Conservation (phyloP, 2,113 vertebrate genomes). For the Romanogobio albipinnatus region DNA sequence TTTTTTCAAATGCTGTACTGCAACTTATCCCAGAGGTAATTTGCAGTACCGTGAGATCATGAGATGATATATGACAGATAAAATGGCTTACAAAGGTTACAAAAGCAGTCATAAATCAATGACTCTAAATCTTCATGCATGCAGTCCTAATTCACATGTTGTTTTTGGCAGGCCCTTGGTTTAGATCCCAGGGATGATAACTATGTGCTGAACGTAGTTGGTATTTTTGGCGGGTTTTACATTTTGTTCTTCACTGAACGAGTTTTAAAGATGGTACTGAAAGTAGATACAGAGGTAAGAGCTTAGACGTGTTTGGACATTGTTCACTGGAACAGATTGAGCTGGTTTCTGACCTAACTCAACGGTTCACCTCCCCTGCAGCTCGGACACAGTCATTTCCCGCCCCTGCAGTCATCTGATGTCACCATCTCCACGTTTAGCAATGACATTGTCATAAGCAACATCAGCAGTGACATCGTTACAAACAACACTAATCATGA, state of each 20-base stretch:
- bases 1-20: constrained; percentile 96
- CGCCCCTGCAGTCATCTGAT: constrained; percentile 52
- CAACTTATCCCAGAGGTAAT: constrained; percentile 97
- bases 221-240: constrained; percentile 95
- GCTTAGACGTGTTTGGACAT: neutral
- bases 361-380: constrained; percentile 57
- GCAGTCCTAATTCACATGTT: constrained; percentile 41
- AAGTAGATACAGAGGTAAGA: constrained; percentile 82
- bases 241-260: constrained; percentile 90
- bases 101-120: constrained; percentile 3
- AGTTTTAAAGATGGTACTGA: constrained; percentile 84
- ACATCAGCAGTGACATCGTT: constrained; percentile 60
- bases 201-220: constrained; percentile 87
- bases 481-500: constrained; percentile 55
- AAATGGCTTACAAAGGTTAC: neutral
- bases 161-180: constrained; percentile 85
- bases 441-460: constrained; percentile 52
- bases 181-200: constrained; percentile 90
- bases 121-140: constrained; percentile 34
- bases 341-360: neutral
- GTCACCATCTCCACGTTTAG: constrained; percentile 55
- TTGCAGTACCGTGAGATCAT: constrained; percentile 51
- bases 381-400: constrained; percentile 79
- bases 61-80: neutral
- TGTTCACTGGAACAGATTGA: neutral